Percentiles rank a stretch among this genome's conserved stretches.
These are phyloP conservation scores for Stercorarius parasiticus DNA, from an alignment of 2,113 vertebrate genomes.

Conservation along the genomic window DNA sequence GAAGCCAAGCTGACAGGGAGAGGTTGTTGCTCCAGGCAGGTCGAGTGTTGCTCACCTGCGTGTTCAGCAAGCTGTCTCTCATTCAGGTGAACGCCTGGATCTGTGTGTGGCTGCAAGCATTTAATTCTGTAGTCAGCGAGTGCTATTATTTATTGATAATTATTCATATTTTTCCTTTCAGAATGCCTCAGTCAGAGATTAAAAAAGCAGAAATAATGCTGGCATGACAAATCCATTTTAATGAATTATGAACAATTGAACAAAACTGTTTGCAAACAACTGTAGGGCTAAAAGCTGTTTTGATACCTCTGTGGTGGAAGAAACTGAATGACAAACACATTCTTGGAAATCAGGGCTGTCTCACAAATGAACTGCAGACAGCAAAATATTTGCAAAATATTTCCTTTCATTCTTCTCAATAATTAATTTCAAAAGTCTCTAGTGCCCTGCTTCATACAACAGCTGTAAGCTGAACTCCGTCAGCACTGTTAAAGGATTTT, in stretches of 20 bases:
- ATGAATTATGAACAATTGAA: background rate
- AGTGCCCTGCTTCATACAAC: background rate
- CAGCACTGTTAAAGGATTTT: background rate
- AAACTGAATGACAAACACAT: background rate
- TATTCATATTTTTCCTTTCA: background rate
- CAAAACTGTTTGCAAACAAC: background rate
- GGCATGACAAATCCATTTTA: background rate
- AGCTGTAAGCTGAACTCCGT: background rate
- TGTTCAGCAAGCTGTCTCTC: background rate
- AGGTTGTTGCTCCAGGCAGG: background rate
- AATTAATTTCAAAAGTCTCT: background rate
- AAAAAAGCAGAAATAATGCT: background rate
- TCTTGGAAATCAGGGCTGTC: background rate
- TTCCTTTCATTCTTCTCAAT: background rate
- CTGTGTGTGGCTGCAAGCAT: background rate
- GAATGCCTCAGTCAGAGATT: background rate
- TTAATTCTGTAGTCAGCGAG: background rate
- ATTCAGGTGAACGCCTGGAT: background rate
- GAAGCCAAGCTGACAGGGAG: background rate
- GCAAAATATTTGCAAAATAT: background rate
- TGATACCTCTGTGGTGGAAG: background rate
- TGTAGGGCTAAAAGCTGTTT: background rate
- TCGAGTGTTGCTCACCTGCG: background rate
- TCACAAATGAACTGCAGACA: background rate
- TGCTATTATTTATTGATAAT: background rate